A percentile compares a stretch with the other conserved stretches of the same genome.
Evolutionary conservation across 2,888 invertebrate genomes (phyloP).

Genomic region (Megamerina dolium): DNA sequence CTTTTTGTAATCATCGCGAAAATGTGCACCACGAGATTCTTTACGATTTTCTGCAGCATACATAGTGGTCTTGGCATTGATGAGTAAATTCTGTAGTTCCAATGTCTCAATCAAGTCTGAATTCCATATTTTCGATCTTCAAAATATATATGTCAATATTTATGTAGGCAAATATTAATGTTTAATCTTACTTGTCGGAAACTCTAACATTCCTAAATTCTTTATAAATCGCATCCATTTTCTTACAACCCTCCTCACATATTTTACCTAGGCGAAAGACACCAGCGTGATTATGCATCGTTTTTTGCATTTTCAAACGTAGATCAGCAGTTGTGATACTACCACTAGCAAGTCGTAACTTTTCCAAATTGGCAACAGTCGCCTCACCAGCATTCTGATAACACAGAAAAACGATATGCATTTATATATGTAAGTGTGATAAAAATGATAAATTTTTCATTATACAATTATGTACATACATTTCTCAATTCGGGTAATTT

Average conservation of each 20-base stretch:
- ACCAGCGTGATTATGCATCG: slow-evolving; percentile 95
- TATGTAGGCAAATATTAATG: background rate
- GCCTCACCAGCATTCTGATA: slow-evolving; percentile 76
- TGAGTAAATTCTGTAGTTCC: slow-evolving; percentile 91
- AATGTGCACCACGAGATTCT: slow-evolving; percentile 95
- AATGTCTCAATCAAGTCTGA: slow-evolving; percentile 91
- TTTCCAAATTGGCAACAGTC: slow-evolving; percentile 86
- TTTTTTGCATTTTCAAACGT: slow-evolving; percentile 86
- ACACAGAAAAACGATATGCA: background rate
- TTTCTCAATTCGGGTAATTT: slow-evolving; percentile 61
- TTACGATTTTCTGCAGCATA: slow-evolving; percentile 86
- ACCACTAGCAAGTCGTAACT: slow-evolving; percentile 73
- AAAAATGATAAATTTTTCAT: no score
- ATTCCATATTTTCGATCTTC: slow-evolving; percentile 77
- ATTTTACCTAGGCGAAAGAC: slow-evolving; percentile 88
- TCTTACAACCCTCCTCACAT: slow-evolving; percentile 69
- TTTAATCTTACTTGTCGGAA: slow-evolving; percentile 50
- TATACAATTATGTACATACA: slow-evolving; percentile 51
- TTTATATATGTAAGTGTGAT: slow-evolving; percentile 6
- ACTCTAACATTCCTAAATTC: slow-evolving; percentile 73
- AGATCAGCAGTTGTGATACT: slow-evolving; percentile 69
- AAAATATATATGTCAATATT: background rate
- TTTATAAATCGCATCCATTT: slow-evolving; percentile 69
- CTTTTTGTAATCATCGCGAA: slow-evolving; percentile 87
- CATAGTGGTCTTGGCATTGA: slow-evolving; percentile 88